phyloP scores from a whole-genome alignment of 2,113 vertebrate species.

The Circaetus cinerascens region DNA sequence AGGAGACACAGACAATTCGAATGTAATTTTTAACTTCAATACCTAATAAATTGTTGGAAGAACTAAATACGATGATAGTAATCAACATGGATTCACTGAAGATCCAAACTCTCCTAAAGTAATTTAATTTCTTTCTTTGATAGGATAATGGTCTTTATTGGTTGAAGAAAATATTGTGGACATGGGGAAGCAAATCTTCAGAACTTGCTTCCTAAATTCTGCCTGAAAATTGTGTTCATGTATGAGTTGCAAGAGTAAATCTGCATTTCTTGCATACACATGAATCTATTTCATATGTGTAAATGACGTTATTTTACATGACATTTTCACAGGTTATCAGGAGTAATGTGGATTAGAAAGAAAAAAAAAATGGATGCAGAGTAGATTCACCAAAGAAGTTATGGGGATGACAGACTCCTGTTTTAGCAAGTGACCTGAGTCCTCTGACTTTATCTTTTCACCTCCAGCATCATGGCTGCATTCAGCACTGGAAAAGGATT shows the following conservation, averaged over 20 bases:
- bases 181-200: neutral
- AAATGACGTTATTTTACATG: neutral
- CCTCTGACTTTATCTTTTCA: constrained; percentile 4
- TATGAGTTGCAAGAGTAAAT: neutral
- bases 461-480: neutral
- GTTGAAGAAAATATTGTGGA: neutral
- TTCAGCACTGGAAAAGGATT: constrained; percentile 5
- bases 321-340: neutral
- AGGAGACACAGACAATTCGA: neutral
- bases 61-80: neutral
- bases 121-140: neutral
- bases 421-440: neutral
- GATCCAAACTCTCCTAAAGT: neutral
- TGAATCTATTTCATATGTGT: neutral
- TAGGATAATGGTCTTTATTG: neutral
- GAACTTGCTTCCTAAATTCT: neutral
- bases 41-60: neutral
- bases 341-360: neutral
- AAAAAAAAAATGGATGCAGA: neutral
- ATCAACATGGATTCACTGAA: neutral
- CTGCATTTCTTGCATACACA: neutral
- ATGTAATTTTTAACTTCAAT: neutral
- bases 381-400: neutral
- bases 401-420: neutral
- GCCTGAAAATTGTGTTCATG: neutral